phyloP scores from a whole-genome alignment of 2,797 vertebrate species.

The Spea hammondii region DNA sequence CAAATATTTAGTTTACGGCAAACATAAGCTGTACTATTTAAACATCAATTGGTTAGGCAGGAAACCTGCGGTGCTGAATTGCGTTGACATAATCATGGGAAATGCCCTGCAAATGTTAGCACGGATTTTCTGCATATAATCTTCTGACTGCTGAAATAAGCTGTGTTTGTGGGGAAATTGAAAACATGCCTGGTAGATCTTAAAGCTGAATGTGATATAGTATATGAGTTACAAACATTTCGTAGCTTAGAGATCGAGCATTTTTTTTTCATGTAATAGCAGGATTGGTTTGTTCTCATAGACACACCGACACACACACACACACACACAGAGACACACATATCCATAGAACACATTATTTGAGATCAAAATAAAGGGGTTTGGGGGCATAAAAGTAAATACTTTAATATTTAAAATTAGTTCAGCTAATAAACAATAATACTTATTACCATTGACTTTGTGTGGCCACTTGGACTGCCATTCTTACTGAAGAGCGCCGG shows the following conservation, averaged over 20 bases:
- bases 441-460: too few species aligned
- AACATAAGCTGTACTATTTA: conserved; percentile 34
- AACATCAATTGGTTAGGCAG: conserved; percentile 43
- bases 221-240: conserved; percentile 11
- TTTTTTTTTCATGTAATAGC: too few species aligned
- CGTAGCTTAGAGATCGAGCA: neutral
- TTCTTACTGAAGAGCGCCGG: too few species aligned
- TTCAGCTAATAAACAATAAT: too few species aligned
- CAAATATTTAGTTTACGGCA: conserved; percentile 33
- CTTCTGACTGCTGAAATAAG: conserved; percentile 30
- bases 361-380: too few species aligned
- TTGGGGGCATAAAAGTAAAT: too few species aligned
- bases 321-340: too few species aligned
- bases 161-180: conserved; percentile 29
- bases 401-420: too few species aligned
- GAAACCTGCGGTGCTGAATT: conserved; percentile 12
- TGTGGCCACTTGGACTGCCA: too few species aligned
- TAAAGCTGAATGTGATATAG: conserved; percentile 30
- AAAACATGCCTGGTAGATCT: conserved; percentile 40
- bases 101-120: conserved; percentile 41
- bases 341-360: too few species aligned
- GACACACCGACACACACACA: too few species aligned
- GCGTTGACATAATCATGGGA: conserved; percentile 37
- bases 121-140: conserved; percentile 39
- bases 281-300: too few species aligned